phyloP scores from a whole-genome alignment of 2,888 invertebrate species.

The Lithophane semibrunnea region DNA sequence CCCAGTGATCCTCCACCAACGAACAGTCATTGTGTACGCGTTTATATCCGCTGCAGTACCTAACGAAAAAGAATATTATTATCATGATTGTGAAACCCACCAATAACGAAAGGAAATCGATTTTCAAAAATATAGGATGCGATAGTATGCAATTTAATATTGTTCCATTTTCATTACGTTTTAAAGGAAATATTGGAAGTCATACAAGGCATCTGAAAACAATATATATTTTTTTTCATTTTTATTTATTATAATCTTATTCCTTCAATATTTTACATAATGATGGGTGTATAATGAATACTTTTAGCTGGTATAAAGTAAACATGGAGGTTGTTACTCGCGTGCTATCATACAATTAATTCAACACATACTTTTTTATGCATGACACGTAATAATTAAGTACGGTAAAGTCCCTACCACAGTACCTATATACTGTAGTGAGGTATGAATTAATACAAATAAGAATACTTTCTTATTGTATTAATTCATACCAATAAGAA shows the following conservation, averaged over 20 bases:
- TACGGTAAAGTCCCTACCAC: constrained; percentile 38
- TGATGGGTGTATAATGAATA: constrained; percentile 1
- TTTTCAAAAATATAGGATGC: constrained; percentile 8
- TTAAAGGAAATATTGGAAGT: background rate
- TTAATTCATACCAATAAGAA: too few relatives aligned
- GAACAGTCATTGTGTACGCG: constrained; percentile 23
- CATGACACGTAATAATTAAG: constrained; percentile 70
- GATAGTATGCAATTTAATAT: constrained; percentile 32
- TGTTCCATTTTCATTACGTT: constrained; percentile 16
- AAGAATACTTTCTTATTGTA: too few relatives aligned
- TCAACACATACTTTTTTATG: constrained; percentile 62
- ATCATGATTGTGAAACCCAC: constrained; percentile 3
- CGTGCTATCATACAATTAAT: constrained; percentile 68
- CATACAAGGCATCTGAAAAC: constrained; percentile 4
- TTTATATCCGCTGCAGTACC: constrained; percentile 14
- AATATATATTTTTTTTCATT: constrained; percentile 20
- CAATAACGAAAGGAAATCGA: constrained; percentile 30
- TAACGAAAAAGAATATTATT: constrained; percentile 8
- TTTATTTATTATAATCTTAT: constrained; percentile 3
- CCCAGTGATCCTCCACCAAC: constrained; percentile 1
- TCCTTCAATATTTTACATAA: constrained; percentile 10
- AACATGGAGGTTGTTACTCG: constrained; percentile 42
- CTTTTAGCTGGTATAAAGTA: constrained; percentile 15
- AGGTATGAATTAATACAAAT: too few relatives aligned
- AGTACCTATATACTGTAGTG: background rate